Percentiles rank a stretch among this genome's conserved stretches.
Evolutionary conservation across 2,888 invertebrate species (phyloP).

Genomic region (Andrena bicolor): DNA sequence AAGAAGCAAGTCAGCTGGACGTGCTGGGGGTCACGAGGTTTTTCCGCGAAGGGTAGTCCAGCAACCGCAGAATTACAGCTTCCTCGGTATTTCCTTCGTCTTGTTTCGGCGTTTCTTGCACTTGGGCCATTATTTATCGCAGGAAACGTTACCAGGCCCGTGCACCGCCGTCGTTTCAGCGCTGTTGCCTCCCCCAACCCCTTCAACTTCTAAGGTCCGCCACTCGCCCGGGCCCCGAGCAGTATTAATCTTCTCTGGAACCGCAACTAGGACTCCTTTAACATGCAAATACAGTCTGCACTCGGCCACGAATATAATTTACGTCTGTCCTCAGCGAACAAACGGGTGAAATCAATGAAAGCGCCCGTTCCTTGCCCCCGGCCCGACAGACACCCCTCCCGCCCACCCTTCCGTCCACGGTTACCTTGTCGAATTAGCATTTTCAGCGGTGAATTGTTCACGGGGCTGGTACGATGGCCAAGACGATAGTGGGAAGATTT

Average conservation of each 20-base stretch:
- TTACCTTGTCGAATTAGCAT: conserved; percentile 64
- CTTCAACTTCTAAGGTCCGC: conserved; percentile 10
- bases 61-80: neutral
- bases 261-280: conserved; percentile 38
- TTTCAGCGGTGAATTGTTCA: conserved; percentile 52
- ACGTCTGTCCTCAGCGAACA: conserved; percentile 62
- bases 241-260: conserved; percentile 50
- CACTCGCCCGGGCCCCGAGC: conserved; percentile 13
- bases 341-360: conserved; percentile 67
- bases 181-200: neutral
- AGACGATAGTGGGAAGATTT: conserved; percentile 53
- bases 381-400: conserved; percentile 17
- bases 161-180: neutral
- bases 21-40: neutral
- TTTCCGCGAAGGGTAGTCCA: neutral
- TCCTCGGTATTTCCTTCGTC: neutral
- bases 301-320: conserved; percentile 64
- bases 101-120: neutral
- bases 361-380: conserved; percentile 44
- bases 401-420: conserved; percentile 35
- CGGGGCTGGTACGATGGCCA: conserved; percentile 3
- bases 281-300: conserved; percentile 60
- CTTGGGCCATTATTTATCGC: conserved; percentile 6
- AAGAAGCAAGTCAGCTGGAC: neutral
- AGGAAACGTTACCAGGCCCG: neutral